Base-by-base conservation (phyloP, 92 coral and sea anemone species). In the Phenganax stokvisi region DNA sequence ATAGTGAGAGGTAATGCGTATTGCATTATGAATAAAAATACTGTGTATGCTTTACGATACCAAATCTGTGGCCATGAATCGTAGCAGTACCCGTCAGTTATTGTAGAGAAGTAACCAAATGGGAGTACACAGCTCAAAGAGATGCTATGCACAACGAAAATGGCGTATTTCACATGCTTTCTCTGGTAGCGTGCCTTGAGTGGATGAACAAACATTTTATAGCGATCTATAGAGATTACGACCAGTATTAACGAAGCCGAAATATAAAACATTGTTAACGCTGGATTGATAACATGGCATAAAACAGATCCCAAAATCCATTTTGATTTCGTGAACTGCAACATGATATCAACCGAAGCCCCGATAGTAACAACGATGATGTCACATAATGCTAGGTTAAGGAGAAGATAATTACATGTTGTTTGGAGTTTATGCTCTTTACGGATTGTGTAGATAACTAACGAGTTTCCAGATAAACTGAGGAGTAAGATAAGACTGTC, bases 391-490 rank as follows among this genome's bases (percentile, higher is more conserved):
- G 83, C 83, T 7, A 79, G 83, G 52, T 79, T 79, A 8, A 79
- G 74, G 16, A 79, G 74, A 16, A 79, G 57, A 44, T 79, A 79
- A 20, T 79, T 79, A 30, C 83, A 79, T 12, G 72, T 79, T 28
- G 83, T 79, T 52, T 79, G 83, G 11, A 79, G 83, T 56, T 79
- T 79, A 15, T 73, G 83, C 31, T 79, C 83, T 16, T 79, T 79
- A 6, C 52, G 55, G 54, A 79, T 79, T 16, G 83, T 79, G n/a
- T 79, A 79, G 54, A 79, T 65, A 3, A 79, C 83, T 73, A 79
- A 29, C 6, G 83, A 79, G 74, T 79, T 79, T 12, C 83, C 83
- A 51, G 59, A 47, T 54, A 79, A 65, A 51, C 83, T 79, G 29
- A 79, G 74, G 56, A 79, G 20, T 51, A 79, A 30, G 59, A 79